These are phyloP conservation scores for Stercorarius parasiticus DNA, from an alignment of 2,113 vertebrate species.

Conservation along the genomic window DNA sequence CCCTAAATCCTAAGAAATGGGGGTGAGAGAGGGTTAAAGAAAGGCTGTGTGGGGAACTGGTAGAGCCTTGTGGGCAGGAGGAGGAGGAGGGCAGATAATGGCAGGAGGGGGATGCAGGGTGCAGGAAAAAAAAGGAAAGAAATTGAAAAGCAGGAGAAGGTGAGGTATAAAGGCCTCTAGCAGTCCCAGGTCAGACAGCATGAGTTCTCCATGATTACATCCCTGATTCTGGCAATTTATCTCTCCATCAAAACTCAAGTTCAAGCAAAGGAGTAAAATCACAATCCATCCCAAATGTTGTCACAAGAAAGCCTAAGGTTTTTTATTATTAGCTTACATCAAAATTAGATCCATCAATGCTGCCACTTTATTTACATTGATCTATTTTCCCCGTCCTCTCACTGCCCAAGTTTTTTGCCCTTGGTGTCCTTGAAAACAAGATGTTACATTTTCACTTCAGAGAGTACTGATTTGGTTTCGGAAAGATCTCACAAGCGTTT, in stretches of 20 bases:
- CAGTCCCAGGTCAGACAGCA: not conserved
- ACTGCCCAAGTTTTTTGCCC: not conserved
- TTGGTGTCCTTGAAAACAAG: not conserved
- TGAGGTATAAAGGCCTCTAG: not conserved
- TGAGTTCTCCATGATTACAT: not conserved
- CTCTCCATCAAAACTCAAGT: slow-evolving; percentile 10
- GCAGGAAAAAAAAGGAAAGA: not conserved
- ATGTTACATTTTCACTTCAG: not conserved
- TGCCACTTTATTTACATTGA: not conserved
- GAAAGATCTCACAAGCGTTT: slow-evolving; percentile 7
- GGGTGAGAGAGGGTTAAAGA: not conserved
- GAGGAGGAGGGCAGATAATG: not conserved
- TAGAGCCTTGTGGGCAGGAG: not conserved
- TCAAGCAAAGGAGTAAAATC: slow-evolving; percentile 34
- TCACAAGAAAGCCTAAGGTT: not conserved
- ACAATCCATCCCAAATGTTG: not conserved
- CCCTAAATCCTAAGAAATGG: not conserved
- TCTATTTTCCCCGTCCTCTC: not conserved
- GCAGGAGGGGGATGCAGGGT: not conserved
- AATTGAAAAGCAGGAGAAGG: not conserved
- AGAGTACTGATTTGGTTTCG: not conserved
- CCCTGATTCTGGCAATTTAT: not conserved
- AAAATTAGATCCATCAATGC: not conserved
- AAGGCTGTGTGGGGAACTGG: not conserved
- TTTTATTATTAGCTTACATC: slow-evolving; percentile 14